phyloP scores from a whole-genome alignment of 1,140 invertebrate genomes.

The Triops longicaudatus region DNA sequence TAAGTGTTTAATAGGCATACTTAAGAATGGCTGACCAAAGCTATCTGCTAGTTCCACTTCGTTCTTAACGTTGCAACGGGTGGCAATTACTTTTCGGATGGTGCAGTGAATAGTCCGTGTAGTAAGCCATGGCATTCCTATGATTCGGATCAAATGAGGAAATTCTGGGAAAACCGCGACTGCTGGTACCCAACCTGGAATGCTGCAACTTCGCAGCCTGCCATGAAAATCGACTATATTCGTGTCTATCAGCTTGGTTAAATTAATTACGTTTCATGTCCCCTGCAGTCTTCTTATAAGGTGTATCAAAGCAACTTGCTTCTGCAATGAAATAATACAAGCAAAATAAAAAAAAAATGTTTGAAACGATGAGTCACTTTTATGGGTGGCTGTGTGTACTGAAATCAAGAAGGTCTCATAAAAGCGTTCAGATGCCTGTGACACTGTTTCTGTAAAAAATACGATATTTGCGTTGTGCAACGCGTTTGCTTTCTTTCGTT shows the following conservation, averaged over 20 bases:
- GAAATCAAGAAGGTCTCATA: no score
- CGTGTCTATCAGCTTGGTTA: conserved; percentile 23
- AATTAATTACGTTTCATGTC: not conserved
- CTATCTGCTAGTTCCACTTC: conserved; percentile 32
- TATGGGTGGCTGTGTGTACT: no score
- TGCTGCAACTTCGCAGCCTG: conserved; percentile 18
- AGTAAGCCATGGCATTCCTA: conserved; percentile 28
- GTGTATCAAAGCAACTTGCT: no score
- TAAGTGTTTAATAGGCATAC: conserved; percentile 29
- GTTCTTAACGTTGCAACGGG: conserved; percentile 36
- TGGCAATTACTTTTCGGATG: conserved; percentile 34
- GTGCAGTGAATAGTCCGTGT: conserved; percentile 29
- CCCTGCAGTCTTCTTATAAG: no score
- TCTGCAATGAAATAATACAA: no score
- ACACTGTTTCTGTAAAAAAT: no score
- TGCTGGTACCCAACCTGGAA: conserved; percentile 28
- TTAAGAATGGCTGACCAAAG: not conserved
- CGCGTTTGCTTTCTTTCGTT: no score
- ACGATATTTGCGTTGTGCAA: no score
- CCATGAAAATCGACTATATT: conserved; percentile 29
- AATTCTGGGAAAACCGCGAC: conserved; percentile 24
- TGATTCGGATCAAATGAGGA: conserved; percentile 18
- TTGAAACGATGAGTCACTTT: no score
- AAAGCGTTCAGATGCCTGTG: no score
- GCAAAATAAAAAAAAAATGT: no score